A percentile compares a stretch with the other conserved stretches of the same genome.
Evolutionary conservation across 2,888 invertebrate genomes (phyloP).

Genomic region (Drosophila melanocephala): DNA sequence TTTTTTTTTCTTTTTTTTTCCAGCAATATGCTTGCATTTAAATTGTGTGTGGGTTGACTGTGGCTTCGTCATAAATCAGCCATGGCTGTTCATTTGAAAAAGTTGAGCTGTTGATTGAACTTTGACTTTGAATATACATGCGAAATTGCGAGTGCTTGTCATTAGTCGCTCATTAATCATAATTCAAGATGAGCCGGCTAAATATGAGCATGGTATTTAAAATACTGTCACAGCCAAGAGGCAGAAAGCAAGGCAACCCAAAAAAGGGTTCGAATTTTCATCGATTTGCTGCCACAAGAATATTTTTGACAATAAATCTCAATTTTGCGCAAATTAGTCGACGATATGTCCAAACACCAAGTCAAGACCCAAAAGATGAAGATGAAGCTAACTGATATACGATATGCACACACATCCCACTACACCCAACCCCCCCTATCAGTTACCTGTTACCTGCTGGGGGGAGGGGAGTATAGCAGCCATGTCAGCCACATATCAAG

Average conservation of each 20-base stretch:
- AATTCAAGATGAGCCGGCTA: slow-evolving; percentile 53
- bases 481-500: slow-evolving; percentile 78
- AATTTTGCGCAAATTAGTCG: slow-evolving; percentile 78
- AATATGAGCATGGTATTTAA: slow-evolving; percentile 27
- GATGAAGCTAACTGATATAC: slow-evolving; percentile 51
- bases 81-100: slow-evolving; percentile 22
- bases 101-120: neutral
- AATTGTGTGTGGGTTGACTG: slow-evolving; percentile 37
- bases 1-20: slow-evolving; percentile 8
- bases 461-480: neutral
- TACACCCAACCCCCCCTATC: neutral
- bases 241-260: neutral
- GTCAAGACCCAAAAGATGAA: slow-evolving; percentile 30
- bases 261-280: slow-evolving; percentile 38
- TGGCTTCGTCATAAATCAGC: slow-evolving; percentile 12
- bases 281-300: slow-evolving; percentile 43
- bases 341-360: slow-evolving; percentile 64
- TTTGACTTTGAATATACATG: slow-evolving; percentile 15
- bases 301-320: slow-evolving; percentile 70
- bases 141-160: slow-evolving; percentile 46
- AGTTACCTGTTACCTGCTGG: slow-evolving; percentile 30
- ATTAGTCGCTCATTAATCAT: slow-evolving; percentile 72
- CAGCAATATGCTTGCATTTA: slow-evolving; percentile 75
- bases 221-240: slow-evolving; percentile 21
- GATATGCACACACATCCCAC: neutral